These are phyloP conservation scores for Emydocephalus ijimae DNA, from an alignment of 2,113 vertebrate genomes.

Conservation along the genomic window DNA sequence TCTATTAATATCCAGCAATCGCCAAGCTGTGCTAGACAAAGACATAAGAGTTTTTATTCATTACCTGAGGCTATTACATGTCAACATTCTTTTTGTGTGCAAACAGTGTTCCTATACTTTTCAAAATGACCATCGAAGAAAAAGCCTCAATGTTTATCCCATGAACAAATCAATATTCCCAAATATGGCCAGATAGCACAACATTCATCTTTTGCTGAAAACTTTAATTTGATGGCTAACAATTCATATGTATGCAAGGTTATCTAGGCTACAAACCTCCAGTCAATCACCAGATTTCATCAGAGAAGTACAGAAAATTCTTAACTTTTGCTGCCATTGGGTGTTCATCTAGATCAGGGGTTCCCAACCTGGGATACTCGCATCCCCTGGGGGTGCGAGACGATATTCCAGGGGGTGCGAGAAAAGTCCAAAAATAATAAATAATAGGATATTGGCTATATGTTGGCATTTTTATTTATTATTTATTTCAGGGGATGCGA, in stretches of 20 bases:
- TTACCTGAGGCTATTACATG: slow-evolving; percentile 11
- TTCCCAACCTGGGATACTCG: no score
- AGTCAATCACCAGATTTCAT: not conserved
- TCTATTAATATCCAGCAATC: slow-evolving; percentile 56
- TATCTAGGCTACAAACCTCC: not conserved
- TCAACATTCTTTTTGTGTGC: not conserved
- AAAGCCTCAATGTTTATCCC: not conserved
- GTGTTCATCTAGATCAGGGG: not conserved
- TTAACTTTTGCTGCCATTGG: not conserved
- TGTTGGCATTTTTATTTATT: no score
- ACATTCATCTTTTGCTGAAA: not conserved
- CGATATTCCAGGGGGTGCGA: no score
- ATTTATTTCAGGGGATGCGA: no score
- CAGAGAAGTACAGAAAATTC: not conserved
- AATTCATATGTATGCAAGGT: not conserved
- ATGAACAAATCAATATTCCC: not conserved
- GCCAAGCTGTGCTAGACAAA: slow-evolving; percentile 31
- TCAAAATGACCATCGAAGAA: not conserved
- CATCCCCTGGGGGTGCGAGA: no score
- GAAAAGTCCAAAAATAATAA: no score
- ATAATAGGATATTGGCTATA: no score
- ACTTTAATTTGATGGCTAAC: not conserved
- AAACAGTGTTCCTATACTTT: not conserved
- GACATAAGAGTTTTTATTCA: slow-evolving; percentile 35
- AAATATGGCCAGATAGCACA: not conserved